phyloP scores from a whole-genome alignment of 1,140 invertebrate species.

The Drosophila mauritiana region DNA sequence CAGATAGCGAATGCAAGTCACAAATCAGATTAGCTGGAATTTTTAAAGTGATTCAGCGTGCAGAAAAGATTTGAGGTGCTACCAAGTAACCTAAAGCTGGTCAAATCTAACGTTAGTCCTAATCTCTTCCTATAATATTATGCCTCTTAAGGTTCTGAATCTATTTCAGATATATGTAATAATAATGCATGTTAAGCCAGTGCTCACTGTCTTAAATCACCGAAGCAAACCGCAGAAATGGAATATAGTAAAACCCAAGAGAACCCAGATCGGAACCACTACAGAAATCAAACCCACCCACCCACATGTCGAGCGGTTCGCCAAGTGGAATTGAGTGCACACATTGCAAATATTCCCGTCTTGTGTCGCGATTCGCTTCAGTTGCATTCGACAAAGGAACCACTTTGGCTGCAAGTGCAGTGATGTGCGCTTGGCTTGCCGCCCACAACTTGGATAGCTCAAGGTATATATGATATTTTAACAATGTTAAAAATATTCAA shows the following conservation, averaged over 20 bases:
- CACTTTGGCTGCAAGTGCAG: conserved; percentile 17
- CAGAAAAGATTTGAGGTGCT: not conserved
- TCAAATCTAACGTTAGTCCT: not conserved
- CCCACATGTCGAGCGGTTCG: conserved; percentile 29
- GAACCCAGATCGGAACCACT: conserved; percentile 44
- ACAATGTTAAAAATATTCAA: not conserved
- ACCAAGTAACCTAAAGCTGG: conserved; percentile 1
- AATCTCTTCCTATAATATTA: no score
- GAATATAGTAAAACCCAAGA: conserved; percentile 18
- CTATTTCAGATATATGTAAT: no score
- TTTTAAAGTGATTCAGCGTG: conserved; percentile 6
- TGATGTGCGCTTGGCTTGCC: conserved; percentile 23
- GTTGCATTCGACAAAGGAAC: conserved; percentile 73
- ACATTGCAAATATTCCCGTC: conserved; percentile 24
- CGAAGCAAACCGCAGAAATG: conserved; percentile 33
- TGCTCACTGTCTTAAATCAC: conserved; percentile 30
- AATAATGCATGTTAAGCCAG: not conserved
- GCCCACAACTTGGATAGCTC: not conserved
- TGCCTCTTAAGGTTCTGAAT: no score
- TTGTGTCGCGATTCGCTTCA: conserved; percentile 74
- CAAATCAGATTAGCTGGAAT: conserved; percentile 11
- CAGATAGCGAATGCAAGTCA: conserved; percentile 14
- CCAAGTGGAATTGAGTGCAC: conserved; percentile 51
- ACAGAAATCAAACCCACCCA: conserved; percentile 46
- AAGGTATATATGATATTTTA: not conserved